Conservation (phyloP, 1,140 invertebrate species). For the Lethocerus indicus region DNA sequence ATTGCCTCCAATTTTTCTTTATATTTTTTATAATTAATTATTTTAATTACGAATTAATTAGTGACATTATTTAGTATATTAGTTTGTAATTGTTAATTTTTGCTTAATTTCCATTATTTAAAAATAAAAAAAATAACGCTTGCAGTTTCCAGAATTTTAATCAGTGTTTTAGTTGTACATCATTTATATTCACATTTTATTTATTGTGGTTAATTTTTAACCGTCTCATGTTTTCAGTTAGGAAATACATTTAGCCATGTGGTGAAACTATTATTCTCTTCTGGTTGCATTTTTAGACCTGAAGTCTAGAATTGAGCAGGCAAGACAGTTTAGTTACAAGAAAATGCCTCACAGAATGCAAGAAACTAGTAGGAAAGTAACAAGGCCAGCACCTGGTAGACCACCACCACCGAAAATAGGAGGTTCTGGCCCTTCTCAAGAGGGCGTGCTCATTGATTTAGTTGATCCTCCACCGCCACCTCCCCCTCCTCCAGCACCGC, state of each 20-base stretch:
- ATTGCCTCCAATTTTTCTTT: neutral
- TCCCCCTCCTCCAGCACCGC: neutral
- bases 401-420: conserved; percentile 16
- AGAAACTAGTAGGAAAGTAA: conserved; percentile 8
- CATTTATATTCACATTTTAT: neutral
- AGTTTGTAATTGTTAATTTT: neutral
- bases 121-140: too few species aligned
- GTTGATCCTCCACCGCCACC: neutral
- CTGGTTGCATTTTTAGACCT: conserved; percentile 1
- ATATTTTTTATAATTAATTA: neutral
- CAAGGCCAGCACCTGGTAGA: conserved; percentile 14
- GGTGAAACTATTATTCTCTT: neutral
- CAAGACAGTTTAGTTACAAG: conserved; percentile 57
- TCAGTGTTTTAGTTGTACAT: neutral
- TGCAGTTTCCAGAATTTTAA: too few species aligned
- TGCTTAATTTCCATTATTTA: too few species aligned
- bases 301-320: conserved; percentile 15
- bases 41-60: neutral
- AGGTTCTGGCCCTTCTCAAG: too few species aligned
- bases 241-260: neutral
- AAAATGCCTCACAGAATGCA: conserved; percentile 48
- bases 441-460: conserved; percentile 19
- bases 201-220: neutral
- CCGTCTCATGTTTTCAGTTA: neutral
- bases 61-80: neutral